Base-by-base conservation (phyloP, 2,888 invertebrate genomes). In the Trachelus tabidus region DNA sequence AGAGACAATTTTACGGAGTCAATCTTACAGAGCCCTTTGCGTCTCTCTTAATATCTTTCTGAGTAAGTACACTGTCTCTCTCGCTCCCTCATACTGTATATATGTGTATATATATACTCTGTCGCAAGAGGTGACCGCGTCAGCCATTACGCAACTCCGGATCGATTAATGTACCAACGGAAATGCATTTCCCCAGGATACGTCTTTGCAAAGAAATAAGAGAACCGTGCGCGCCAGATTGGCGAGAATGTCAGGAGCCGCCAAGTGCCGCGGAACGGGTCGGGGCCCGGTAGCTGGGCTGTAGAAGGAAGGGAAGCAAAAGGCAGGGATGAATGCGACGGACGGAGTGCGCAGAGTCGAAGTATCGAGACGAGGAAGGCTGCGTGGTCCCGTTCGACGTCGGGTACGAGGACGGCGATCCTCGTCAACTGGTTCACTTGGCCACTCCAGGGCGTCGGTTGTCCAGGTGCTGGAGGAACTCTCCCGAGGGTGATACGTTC, bases 371-470 rank as follows among this genome's bases (percentile, higher is more conserved):
- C 12, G 15, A 40, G 40, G 15, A 4, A 56, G 23, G 15, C 40
- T 9, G 6, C 23, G 23, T 2, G 4, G 56, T 56, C 56, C 15
- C 23, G 56, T 23, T 56, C 9, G 23, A 56, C 15, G 56, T 15
- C 0, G 56, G 23, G 1, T 12, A 15, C 15, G 15, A 76, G 75
- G 79, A 78, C 80, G 82, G 79, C 76, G 82, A 83, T 83, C 78
- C 79, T 81, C 83, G 85, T 84, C 85, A 82, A 87, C 84, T 80
- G 81, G 83, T 80, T 85, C 82, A 81, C 81, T 84, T 84, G 87
- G 84, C 82, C 83, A 85, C 87, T 86, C 86, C 87, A 85, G 88
- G 87, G 88, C 86, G 83, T 84, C 83, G 83, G 84, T 86, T 83
- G 86, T 73, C n/a, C 68, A 40, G 76, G 73, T 76, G 68, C 68